phyloP scores from a whole-genome alignment of 2,113 vertebrate species.

The Grammatotria lemairii region DNA sequence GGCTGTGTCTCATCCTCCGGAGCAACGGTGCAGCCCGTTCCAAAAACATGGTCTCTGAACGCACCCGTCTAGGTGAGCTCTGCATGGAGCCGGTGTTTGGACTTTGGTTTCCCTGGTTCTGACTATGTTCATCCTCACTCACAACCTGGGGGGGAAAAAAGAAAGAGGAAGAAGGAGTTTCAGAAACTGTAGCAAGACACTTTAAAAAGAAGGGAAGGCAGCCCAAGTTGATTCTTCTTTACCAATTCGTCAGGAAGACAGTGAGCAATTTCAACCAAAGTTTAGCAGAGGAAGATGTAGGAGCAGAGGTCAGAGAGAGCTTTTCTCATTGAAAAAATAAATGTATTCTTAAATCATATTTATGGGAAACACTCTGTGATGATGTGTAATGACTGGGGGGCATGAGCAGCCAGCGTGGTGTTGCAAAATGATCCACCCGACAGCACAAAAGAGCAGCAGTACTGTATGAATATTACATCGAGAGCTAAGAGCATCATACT shows the following conservation, averaged over 20 bases:
- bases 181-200: not conserved
- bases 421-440: not conserved
- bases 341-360: not conserved
- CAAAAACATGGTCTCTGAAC: slow-evolving; percentile 87
- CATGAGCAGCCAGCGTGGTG: not conserved
- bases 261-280: not conserved
- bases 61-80: slow-evolving; percentile 86
- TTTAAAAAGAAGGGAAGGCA: not conserved
- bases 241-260: not conserved
- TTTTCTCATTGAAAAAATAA: not conserved
- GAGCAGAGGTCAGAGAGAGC: not conserved
- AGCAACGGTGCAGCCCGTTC: slow-evolving; percentile 85
- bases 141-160: slow-evolving; percentile 68
- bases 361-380: not conserved
- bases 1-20: slow-evolving; percentile 88
- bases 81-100: slow-evolving; percentile 85
- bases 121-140: slow-evolving; percentile 92
- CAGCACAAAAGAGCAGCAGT: not conserved
- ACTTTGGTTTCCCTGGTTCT: slow-evolving; percentile 85
- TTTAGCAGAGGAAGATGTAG: not conserved
- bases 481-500: not conserved
- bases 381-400: not conserved
- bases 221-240: not conserved
- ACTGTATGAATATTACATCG: not conserved
- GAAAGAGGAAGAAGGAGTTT: not conserved